Conservation (phyloP, 1,140 invertebrate genomes). For the Drosophila sulfurigaster region DNA sequence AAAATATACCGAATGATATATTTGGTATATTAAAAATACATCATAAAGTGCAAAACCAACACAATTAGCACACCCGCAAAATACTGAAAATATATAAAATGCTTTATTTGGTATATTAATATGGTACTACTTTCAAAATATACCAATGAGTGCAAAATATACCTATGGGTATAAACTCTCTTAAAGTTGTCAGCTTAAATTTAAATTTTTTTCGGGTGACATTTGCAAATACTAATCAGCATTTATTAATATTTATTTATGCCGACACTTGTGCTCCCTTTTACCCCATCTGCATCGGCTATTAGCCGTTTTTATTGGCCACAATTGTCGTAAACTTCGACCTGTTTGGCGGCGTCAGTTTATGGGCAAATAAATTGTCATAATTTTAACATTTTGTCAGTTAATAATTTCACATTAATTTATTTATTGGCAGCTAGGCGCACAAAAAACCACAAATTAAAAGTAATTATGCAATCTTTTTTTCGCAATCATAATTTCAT, state of each 20-base stretch:
- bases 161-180: neutral
- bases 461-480: constrained; percentile 58
- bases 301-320: constrained; percentile 3
- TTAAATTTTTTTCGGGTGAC: neutral
- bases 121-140: no score
- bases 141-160: no score
- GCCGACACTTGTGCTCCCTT: constrained; percentile 37
- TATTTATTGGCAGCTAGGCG: constrained; percentile 52
- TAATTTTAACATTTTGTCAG: constrained; percentile 68
- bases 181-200: constrained; percentile 16
- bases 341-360: constrained; percentile 25
- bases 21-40: no score
- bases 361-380: constrained; percentile 64
- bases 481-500: constrained; percentile 53
- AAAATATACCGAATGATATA: no score
- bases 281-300: no score
- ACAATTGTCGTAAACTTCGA: constrained; percentile 37
- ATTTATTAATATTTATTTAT: constrained; percentile 57
- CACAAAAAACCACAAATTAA: constrained; percentile 49
- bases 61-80: no score
- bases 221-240: constrained; percentile 22
- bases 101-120: no score
- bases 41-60: no score
- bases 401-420: constrained; percentile 78
- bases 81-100: no score